Conservation (phyloP, 2,797 vertebrate species). For the Xenentodon cancila region DNA sequence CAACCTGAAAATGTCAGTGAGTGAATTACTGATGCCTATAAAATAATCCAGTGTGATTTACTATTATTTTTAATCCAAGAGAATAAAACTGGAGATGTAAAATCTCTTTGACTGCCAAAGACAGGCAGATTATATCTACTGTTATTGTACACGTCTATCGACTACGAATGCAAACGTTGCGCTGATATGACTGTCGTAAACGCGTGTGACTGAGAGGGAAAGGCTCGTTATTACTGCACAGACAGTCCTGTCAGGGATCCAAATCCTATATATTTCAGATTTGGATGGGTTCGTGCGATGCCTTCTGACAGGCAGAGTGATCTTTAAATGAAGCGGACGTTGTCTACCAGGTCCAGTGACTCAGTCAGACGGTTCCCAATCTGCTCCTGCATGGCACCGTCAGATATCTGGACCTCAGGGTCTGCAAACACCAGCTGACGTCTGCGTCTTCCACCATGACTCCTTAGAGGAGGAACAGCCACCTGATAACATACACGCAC, state of each 20-base stretch:
- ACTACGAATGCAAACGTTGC: too few species aligned
- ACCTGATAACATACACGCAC: conserved; percentile 33
- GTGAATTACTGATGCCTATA: not conserved
- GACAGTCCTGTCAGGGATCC: not conserved
- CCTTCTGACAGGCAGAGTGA: not conserved
- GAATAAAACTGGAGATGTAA: too few species aligned
- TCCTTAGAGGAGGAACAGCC: conserved; percentile 17
- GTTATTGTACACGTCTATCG: too few species aligned
- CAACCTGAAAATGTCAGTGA: conserved; percentile 25
- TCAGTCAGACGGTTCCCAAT: conserved; percentile 66
- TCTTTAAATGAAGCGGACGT: not conserved
- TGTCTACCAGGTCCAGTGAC: conserved; percentile 70
- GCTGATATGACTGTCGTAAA: too few species aligned
- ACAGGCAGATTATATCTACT: too few species aligned
- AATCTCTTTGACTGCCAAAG: too few species aligned
- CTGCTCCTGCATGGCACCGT: conserved; percentile 76
- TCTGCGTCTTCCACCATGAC: conserved; percentile 40
- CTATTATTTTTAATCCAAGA: too few species aligned
- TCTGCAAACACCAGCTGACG: conserved; percentile 82
- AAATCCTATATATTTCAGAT: not conserved
- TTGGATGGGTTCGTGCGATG: not conserved
- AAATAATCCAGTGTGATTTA: not conserved
- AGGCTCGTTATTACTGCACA: not conserved
- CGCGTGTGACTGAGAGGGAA: too few species aligned
- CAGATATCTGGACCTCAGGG: conserved; percentile 81